Evolutionary conservation across 2,888 invertebrate genomes (phyloP).

Genomic region (Phortica okadai): DNA sequence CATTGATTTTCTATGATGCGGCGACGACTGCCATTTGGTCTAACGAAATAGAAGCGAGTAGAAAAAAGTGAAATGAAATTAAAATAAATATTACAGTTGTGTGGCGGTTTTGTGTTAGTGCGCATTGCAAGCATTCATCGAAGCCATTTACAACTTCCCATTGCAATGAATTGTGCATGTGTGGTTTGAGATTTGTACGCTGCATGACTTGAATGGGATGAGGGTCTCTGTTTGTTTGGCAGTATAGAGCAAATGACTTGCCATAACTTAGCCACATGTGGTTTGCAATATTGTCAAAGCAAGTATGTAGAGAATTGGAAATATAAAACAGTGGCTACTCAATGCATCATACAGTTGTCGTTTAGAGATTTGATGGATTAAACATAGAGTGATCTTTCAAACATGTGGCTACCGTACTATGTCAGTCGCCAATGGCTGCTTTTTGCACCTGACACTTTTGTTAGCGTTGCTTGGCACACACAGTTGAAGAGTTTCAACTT

Average conservation of each 20-base stretch:
- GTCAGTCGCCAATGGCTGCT: no score
- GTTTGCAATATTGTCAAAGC: slow-evolving; percentile 57
- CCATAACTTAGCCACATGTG: slow-evolving; percentile 69
- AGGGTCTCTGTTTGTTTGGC: not conserved
- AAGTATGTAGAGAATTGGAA: not conserved
- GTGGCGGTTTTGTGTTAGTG: slow-evolving; percentile 16
- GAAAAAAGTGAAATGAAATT: slow-evolving; percentile 20
- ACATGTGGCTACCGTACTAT: no score
- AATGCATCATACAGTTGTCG: not conserved
- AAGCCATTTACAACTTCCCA: slow-evolving; percentile 8
- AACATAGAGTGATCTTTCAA: no score
- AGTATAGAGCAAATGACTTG: slow-evolving; percentile 12
- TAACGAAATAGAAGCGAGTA: slow-evolving; percentile 48
- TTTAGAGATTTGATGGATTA: no score
- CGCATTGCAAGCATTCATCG: not conserved
- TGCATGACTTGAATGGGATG: not conserved
- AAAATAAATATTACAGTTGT: slow-evolving; percentile 31
- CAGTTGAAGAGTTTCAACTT: no score
- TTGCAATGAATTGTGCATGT: not conserved
- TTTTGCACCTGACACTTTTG: no score
- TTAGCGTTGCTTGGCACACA: no score
- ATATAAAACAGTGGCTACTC: not conserved
- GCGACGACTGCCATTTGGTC: slow-evolving; percentile 6
- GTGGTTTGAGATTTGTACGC: not conserved
- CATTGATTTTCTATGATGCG: slow-evolving; percentile 63